phyloP scores from a whole-genome alignment of 2,888 invertebrate genomes.

The Platycheirus albimanus region DNA sequence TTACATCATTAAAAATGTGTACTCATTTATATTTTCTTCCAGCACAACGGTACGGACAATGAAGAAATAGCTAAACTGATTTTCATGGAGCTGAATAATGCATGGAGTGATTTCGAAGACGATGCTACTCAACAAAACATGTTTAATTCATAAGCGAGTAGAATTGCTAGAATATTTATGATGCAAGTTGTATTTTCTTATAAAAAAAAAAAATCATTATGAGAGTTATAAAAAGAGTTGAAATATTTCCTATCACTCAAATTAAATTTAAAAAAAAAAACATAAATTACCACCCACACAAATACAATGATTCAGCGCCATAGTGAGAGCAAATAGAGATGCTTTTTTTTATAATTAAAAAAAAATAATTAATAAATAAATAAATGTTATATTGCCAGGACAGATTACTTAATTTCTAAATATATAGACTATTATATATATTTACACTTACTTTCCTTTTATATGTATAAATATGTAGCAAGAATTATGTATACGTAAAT shows the following conservation, averaged over 20 bases:
- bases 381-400: slow-evolving; percentile 75
- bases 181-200: no score
- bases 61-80: slow-evolving; percentile 97
- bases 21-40: slow-evolving; percentile 79
- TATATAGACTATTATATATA: slow-evolving; percentile 25
- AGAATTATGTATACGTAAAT: slow-evolving; percentile 26
- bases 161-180: slow-evolving; percentile 44
- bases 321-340: slow-evolving; percentile 20
- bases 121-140: slow-evolving; percentile 91
- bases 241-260: slow-evolving; percentile 33
- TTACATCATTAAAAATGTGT: no score
- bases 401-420: slow-evolving; percentile 81
- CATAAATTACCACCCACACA: no score
- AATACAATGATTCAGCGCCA: slow-evolving; percentile 12
- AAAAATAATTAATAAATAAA: slow-evolving; percentile 16
- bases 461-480: slow-evolving; percentile 4
- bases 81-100: slow-evolving; percentile 99
- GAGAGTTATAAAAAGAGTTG: slow-evolving; percentile 1
- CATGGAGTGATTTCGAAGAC: slow-evolving; percentile 96
- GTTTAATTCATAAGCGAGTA: slow-evolving; percentile 82
- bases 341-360: slow-evolving; percentile 9
- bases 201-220: no score
- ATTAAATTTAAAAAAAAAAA: slow-evolving; percentile 14
- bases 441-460: slow-evolving; percentile 74
- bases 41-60: slow-evolving; percentile 96